Conservation (phyloP, 1,140 invertebrate genomes). For the Drosophila repleta region DNA sequence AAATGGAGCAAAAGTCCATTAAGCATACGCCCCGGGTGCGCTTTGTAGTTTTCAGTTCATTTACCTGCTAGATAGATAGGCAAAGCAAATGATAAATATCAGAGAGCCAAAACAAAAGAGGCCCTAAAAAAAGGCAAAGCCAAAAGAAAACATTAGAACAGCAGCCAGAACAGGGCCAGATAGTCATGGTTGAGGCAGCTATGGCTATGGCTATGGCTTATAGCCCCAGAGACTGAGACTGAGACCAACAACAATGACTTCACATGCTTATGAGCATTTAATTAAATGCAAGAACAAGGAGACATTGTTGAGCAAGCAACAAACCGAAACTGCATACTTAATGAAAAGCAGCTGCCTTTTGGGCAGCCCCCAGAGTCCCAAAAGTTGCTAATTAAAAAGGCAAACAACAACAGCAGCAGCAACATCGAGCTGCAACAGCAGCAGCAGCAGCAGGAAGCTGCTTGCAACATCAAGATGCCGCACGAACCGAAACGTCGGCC, state of each 20-base stretch:
- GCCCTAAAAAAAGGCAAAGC: conserved; percentile 38
- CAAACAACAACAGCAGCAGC: conserved; percentile 60
- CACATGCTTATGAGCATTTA: conserved; percentile 82
- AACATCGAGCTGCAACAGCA: conserved; percentile 25
- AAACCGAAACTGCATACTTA: conserved; percentile 75
- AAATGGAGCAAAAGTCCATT: not conserved
- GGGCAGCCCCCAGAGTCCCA: conserved; percentile 71
- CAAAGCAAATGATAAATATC: conserved; percentile 44
- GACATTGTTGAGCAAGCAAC: conserved; percentile 29
- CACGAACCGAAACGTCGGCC: conserved; percentile 67
- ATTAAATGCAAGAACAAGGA: conserved; percentile 80
- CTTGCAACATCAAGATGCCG: conserved; percentile 78
- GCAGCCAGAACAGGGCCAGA: conserved; percentile 1
- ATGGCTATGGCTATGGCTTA: not conserved
- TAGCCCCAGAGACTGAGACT: conserved; percentile 35
- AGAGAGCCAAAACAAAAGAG: conserved; percentile 24
- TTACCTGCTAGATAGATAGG: conserved; percentile 30
- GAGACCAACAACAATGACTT: conserved; percentile 69
- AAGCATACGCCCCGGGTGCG: conserved; percentile 21
- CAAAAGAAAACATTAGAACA: conserved; percentile 28
- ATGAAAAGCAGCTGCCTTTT: conserved; percentile 62
- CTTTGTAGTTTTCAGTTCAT: conserved; percentile 26
- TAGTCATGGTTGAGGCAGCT: not conserved
- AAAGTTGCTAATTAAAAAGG: conserved; percentile 81
- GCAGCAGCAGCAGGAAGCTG: conserved; percentile 37